Conservation (phyloP, 2,797 vertebrate genomes). For the Phoeniculus purpureus region DNA sequence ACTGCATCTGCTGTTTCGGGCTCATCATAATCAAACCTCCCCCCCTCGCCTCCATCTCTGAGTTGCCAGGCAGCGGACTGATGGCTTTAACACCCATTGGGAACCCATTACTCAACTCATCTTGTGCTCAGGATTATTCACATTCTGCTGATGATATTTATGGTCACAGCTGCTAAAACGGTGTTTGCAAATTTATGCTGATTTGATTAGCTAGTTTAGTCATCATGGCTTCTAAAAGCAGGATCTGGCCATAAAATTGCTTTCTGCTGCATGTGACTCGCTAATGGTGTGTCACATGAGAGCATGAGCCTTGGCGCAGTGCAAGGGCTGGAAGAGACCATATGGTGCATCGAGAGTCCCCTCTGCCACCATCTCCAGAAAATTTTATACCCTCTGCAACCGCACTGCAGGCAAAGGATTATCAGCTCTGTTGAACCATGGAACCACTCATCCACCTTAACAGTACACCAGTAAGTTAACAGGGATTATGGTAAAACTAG, state of each 20-base stretch:
- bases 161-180: conserved; percentile 78
- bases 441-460: neutral
- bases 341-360: conserved; percentile 46
- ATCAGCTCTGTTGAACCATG: neutral
- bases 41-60: neutral
- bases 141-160: conserved; percentile 66
- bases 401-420: neutral
- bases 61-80: conserved; percentile 72
- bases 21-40: conserved; percentile 61
- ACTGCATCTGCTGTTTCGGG: conserved; percentile 64
- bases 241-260: conserved; percentile 72
- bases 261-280: conserved; percentile 71
- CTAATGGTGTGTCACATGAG: conserved; percentile 74
- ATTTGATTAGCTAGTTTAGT: conserved; percentile 83
- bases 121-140: conserved; percentile 61
- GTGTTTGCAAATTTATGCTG: conserved; percentile 80
- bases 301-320: neutral
- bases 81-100: conserved; percentile 70
- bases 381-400: conserved; percentile 22
- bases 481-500: neutral
- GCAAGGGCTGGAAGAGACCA: conserved; percentile 56
- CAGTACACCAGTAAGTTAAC: neutral
- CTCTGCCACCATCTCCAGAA: conserved; percentile 29
- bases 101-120: conserved; percentile 74
- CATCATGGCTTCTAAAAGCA: conserved; percentile 69